Conservation (phyloP, 2,888 invertebrate genomes). For the Ormyrus nitidulus region DNA sequence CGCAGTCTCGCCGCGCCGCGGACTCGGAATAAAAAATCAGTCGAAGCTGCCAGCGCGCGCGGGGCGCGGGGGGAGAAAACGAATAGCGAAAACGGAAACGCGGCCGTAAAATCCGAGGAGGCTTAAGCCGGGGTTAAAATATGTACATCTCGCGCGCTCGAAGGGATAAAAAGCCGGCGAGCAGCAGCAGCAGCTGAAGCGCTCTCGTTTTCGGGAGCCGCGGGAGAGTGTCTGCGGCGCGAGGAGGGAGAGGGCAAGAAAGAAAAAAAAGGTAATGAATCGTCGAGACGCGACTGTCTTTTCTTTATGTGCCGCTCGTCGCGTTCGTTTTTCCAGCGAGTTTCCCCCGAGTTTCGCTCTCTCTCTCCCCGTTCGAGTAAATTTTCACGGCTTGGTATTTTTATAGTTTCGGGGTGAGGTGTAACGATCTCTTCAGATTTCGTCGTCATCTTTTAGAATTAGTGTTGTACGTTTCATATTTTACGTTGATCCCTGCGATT, state of each 20-base stretch:
- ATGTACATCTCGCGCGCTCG: conserved; percentile 62
- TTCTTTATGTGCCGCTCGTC: conserved; percentile 54
- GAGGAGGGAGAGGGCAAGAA: conserved; percentile 3
- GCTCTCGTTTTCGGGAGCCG: conserved; percentile 41
- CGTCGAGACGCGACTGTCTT: conserved; percentile 39
- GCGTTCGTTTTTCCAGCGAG: conserved; percentile 38
- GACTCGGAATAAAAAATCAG: not conserved
- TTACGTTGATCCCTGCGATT: no score
- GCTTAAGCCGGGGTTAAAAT: conserved; percentile 73
- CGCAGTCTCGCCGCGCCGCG: not conserved
- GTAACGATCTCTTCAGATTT: conserved; percentile 15
- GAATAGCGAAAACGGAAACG: conserved; percentile 44
- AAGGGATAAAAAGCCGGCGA: conserved; percentile 67
- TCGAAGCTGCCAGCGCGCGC: not conserved
- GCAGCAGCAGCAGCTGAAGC: conserved; percentile 67
- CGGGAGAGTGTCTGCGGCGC: not conserved
- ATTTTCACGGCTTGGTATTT: conserved; percentile 23
- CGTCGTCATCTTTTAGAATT: not conserved
- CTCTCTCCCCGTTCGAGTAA: not conserved
- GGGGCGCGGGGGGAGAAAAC: not conserved
- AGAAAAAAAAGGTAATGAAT: conserved; percentile 45
- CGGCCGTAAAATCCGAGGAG: conserved; percentile 72
- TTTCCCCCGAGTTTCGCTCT: not conserved
- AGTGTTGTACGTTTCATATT: no score
- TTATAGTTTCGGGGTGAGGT: conserved; percentile 1